Conservation (phyloP, 2,113 vertebrate species). For the Glaucidium brasilianum region DNA sequence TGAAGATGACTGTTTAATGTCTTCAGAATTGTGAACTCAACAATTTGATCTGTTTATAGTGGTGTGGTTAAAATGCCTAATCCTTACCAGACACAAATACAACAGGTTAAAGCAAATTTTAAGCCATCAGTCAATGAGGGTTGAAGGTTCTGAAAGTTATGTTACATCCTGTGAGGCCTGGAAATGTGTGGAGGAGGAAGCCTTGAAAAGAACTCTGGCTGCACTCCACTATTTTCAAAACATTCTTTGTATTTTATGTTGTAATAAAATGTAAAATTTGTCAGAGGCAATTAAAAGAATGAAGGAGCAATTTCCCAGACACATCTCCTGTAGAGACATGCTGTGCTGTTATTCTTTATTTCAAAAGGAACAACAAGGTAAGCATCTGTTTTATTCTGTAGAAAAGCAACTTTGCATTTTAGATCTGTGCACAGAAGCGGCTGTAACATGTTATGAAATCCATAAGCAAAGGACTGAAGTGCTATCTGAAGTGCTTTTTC, state of each 20-base stretch:
- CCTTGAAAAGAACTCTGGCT: slow-evolving; percentile 19
- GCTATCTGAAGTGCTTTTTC: not conserved
- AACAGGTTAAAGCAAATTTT: not conserved
- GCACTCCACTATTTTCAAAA: slow-evolving; percentile 11
- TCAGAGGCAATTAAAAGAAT: slow-evolving; percentile 33
- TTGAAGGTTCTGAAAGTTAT: not conserved
- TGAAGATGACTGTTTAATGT: not conserved
- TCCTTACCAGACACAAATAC: not conserved
- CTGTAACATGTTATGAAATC: not conserved
- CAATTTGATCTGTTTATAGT: not conserved
- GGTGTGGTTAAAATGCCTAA: not conserved
- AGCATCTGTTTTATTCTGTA: not conserved
- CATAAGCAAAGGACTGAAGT: not conserved
- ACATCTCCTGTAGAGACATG: not conserved
- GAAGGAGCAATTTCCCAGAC: slow-evolving; percentile 8
- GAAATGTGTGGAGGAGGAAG: not conserved
- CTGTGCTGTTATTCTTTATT: not conserved
- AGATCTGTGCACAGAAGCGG: not conserved
- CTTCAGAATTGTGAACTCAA: not conserved
- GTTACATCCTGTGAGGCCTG: not conserved
- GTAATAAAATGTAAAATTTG: slow-evolving; percentile 28
- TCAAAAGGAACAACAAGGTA: not conserved
- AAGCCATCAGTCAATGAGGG: not conserved
- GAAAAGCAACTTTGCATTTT: not conserved
- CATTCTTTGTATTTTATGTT: not conserved